These are phyloP conservation scores for Scrobipalpa costella DNA, from an alignment of 2,888 invertebrate genomes.

Conservation along the genomic window DNA sequence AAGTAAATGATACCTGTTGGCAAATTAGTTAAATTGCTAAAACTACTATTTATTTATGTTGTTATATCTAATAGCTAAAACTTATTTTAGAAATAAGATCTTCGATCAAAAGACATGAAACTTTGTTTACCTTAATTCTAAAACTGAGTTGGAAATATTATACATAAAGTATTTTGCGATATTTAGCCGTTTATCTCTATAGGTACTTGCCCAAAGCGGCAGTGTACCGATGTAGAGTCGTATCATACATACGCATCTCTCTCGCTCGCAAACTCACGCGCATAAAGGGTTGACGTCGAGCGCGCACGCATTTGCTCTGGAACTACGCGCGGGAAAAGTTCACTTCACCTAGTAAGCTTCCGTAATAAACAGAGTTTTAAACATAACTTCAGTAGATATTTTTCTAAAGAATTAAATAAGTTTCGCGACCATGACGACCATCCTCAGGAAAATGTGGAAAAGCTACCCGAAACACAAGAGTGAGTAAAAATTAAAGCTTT, in stretches of 20 bases:
- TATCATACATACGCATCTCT: conserved; percentile 38
- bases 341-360: neutral
- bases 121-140: no score
- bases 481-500: conserved; percentile 62
- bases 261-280: conserved; percentile 21
- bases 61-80: no score
- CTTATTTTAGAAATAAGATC: no score
- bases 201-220: neutral
- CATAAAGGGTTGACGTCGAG: neutral
- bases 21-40: no score
- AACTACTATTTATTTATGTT: no score
- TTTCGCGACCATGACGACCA: conserved; percentile 73
- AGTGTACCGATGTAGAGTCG: conserved; percentile 23
- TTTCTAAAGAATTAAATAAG: neutral
- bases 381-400: conserved; percentile 13
- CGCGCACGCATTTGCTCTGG: conserved; percentile 1
- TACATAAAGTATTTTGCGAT: no score
- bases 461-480: conserved; percentile 85
- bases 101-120: no score
- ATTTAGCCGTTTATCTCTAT: neutral
- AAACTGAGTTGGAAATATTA: no score
- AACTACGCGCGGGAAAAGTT: conserved; percentile 56
- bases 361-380: conserved; percentile 20
- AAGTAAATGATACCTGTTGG: no score
- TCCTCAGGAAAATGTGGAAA: conserved; percentile 84